phyloP scores from a whole-genome alignment of 92 coral and sea anemone species.

The Porites divaricata region DNA sequence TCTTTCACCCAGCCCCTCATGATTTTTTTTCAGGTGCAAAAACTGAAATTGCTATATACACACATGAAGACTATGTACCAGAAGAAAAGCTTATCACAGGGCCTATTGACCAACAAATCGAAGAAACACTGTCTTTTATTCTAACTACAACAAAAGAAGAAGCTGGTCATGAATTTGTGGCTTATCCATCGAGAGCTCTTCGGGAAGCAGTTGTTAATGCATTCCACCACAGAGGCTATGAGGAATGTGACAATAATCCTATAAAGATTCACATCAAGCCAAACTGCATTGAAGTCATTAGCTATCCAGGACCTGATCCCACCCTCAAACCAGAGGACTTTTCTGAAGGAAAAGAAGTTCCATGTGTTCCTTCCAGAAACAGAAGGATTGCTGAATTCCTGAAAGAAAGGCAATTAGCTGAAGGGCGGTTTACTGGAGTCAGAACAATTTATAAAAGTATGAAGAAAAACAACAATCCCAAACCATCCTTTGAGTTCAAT shows the following conservation, averaged over 20 bases:
- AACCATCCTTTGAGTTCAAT: constrained; percentile 65
- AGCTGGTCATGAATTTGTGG: constrained; percentile 60
- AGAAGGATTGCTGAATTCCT: constrained; percentile 80
- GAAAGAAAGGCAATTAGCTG: constrained; percentile 70
- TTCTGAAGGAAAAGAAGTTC: constrained; percentile 58
- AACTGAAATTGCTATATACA: constrained; percentile 75
- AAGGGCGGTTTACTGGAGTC: constrained; percentile 80
- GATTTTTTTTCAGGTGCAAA: constrained; percentile 68
- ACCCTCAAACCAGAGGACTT: constrained; percentile 64
- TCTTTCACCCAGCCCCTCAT: constrained; percentile 64
- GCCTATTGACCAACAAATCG: constrained; percentile 67
- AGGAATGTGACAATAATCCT: constrained; percentile 57
- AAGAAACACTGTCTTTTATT: constrained; percentile 54
- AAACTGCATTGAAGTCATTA: constrained; percentile 68
- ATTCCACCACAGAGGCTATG: constrained; percentile 81
- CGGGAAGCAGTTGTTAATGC: constrained; percentile 87
- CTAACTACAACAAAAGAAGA: constrained; percentile 64
- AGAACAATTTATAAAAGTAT: constrained; percentile 74
- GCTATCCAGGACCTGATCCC: constrained; percentile 83
- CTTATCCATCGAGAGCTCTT: constrained; percentile 71
- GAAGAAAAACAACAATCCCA: constrained; percentile 69
- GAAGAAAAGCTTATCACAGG: constrained; percentile 55
- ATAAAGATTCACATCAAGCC: constrained; percentile 77
- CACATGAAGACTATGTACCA: constrained; percentile 59
- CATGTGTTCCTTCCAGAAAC: constrained; percentile 79